Conservation (phyloP, 2,797 vertebrate species). For the Halcyon badia region DNA sequence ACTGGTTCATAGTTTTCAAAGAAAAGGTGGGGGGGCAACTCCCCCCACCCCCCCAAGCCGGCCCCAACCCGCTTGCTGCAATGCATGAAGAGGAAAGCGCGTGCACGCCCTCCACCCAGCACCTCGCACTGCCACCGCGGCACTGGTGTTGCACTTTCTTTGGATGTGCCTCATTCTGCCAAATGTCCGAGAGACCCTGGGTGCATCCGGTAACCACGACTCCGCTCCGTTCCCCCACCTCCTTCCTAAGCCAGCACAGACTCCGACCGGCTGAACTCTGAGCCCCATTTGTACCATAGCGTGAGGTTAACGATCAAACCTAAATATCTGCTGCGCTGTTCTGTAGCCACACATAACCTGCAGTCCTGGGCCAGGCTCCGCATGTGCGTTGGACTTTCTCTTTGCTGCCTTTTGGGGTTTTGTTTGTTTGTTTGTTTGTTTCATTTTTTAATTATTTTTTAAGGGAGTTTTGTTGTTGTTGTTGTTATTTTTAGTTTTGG, state of each 20-base stretch:
- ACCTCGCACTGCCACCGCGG: conserved; percentile 58
- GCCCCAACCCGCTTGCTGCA: conserved; percentile 68
- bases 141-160: conserved; percentile 72
- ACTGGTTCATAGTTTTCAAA: conserved; percentile 48
- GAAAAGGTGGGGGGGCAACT: conserved; percentile 10
- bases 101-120: conserved; percentile 67
- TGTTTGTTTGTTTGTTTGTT: background rate
- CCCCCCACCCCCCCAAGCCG: background rate
- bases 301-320: conserved; percentile 81
- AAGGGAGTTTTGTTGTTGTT: background rate
- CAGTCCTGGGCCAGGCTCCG: conserved; percentile 87
- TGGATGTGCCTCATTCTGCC: conserved; percentile 75
- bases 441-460: background rate
- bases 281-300: conserved; percentile 84
- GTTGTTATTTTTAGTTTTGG: conserved; percentile 72
- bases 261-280: conserved; percentile 79
- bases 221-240: conserved; percentile 80
- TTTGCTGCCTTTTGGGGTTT: conserved; percentile 72
- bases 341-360: conserved; percentile 79
- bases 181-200: conserved; percentile 76
- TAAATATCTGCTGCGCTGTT: conserved; percentile 77
- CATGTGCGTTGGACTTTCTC: conserved; percentile 87
- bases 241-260: conserved; percentile 86
- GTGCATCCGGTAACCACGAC: conserved; percentile 74
- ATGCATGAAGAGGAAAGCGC: conserved; percentile 81